Evolutionary conservation across 2,888 invertebrate species (phyloP).

Genomic region (Hirtodrosophila duncani): DNA sequence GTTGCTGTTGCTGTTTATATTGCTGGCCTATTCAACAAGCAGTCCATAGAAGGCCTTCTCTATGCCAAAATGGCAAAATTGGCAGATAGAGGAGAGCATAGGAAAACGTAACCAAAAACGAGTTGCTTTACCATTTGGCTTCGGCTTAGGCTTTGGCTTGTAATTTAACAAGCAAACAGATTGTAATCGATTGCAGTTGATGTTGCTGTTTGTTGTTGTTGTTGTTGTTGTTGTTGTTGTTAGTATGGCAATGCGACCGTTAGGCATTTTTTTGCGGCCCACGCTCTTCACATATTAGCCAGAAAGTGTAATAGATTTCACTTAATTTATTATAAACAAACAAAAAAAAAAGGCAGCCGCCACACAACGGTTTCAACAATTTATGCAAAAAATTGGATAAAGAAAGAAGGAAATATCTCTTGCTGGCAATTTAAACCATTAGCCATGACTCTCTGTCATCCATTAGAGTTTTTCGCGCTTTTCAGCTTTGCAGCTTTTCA

Average conservation of each 20-base stretch:
- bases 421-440: constrained; percentile 28
- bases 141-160: constrained; percentile 39
- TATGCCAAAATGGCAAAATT: too few species aligned
- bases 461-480: constrained; percentile 20
- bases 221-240: constrained; percentile 20
- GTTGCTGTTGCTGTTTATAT: constrained; percentile 7
- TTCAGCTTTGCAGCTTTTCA: constrained; percentile 42
- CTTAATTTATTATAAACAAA: constrained; percentile 58
- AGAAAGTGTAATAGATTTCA: constrained; percentile 66
- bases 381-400: constrained; percentile 30
- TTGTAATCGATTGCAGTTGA: constrained; percentile 67
- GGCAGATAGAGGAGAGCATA: too few species aligned
- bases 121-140: constrained; percentile 16
- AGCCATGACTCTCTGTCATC: constrained; percentile 54
- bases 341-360: constrained; percentile 23
- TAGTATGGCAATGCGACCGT: constrained; percentile 34
- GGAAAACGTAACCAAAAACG: too few species aligned
- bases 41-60: too few species aligned
- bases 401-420: too few species aligned
- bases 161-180: constrained; percentile 70
- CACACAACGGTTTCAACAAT: constrained; percentile 33
- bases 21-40: too few species aligned
- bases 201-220: constrained; percentile 10
- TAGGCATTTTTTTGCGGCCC: constrained; percentile 33
- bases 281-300: constrained; percentile 62